These are phyloP conservation scores for Subacronicta megacephala DNA, from an alignment of 2,888 invertebrate species.

Conservation along the genomic window DNA sequence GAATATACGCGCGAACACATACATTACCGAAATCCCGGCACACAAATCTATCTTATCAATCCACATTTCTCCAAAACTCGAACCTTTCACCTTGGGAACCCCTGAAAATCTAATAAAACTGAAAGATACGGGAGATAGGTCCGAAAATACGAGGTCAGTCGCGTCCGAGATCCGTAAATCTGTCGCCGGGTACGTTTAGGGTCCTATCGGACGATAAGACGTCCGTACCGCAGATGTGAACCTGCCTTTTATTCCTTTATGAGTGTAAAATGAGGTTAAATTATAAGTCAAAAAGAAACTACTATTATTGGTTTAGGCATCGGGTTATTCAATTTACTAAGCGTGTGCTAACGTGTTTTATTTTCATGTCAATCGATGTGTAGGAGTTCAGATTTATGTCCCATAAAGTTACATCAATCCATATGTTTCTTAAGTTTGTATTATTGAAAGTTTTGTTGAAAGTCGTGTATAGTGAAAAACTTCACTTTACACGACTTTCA, in stretches of 20 bases:
- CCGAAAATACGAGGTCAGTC: conserved; percentile 60
- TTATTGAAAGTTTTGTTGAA: too few relatives aligned
- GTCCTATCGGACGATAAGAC: conserved; percentile 55
- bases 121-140: conserved; percentile 57
- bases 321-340: too few relatives aligned
- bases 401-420: too few relatives aligned
- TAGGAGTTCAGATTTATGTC: too few relatives aligned
- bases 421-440: too few relatives aligned
- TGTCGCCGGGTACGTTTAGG: conserved; percentile 53
- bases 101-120: conserved; percentile 59
- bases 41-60: conserved; percentile 58
- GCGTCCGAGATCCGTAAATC: conserved; percentile 61
- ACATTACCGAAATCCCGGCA: conserved; percentile 23
- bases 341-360: too few relatives aligned
- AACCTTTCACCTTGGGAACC: conserved; percentile 57
- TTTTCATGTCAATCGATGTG: too few relatives aligned
- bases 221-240: conserved; percentile 40
- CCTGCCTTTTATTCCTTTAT: conserved; percentile 46
- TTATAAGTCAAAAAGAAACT: background rate
- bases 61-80: conserved; percentile 50
- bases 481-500: too few relatives aligned
- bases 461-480: too few relatives aligned
- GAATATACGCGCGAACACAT: background rate
- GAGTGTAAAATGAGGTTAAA: conserved; percentile 14
- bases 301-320: too few relatives aligned